phyloP scores from a whole-genome alignment of 1,140 invertebrate species.

The Anadara kagoshimensis region DNA sequence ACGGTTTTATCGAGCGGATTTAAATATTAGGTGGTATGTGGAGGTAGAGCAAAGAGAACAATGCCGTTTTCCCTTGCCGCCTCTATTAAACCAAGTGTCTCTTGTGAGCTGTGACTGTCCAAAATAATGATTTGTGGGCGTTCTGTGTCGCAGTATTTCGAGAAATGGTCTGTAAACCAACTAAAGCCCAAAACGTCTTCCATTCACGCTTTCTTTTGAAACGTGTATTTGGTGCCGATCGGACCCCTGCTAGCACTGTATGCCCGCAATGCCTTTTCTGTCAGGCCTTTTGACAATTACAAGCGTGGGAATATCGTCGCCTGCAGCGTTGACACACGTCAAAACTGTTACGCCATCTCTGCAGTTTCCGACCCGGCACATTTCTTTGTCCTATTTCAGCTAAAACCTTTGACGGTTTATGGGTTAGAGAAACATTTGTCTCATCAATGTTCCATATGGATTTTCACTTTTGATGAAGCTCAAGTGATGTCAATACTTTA shows the following conservation, averaged over 20 bases:
- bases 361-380: conserved; percentile 30
- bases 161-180: conserved; percentile 49
- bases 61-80: conserved; percentile 18
- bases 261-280: conserved; percentile 25
- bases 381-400: conserved; percentile 29
- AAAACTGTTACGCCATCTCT: conserved; percentile 36
- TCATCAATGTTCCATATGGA: conserved; percentile 49
- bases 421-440: conserved; percentile 38
- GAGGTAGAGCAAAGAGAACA: conserved; percentile 25
- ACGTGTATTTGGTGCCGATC: conserved; percentile 37
- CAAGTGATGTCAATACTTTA: neutral
- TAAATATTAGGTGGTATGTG: conserved; percentile 38
- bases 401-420: conserved; percentile 31
- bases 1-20: conserved; percentile 36
- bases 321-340: conserved; percentile 41
- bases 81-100: conserved; percentile 44
- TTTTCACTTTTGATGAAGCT: conserved; percentile 9
- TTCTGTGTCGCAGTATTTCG: conserved; percentile 43
- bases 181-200: conserved; percentile 31
- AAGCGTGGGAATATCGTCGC: conserved; percentile 39
- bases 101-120: conserved; percentile 44
- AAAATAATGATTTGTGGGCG: conserved; percentile 42
- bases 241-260: conserved; percentile 23
- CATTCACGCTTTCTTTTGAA: conserved; percentile 47
- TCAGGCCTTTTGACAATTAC: conserved; percentile 45